Base-by-base conservation (phyloP, 2,113 vertebrate species). In the Paralichthys olivaceus region DNA sequence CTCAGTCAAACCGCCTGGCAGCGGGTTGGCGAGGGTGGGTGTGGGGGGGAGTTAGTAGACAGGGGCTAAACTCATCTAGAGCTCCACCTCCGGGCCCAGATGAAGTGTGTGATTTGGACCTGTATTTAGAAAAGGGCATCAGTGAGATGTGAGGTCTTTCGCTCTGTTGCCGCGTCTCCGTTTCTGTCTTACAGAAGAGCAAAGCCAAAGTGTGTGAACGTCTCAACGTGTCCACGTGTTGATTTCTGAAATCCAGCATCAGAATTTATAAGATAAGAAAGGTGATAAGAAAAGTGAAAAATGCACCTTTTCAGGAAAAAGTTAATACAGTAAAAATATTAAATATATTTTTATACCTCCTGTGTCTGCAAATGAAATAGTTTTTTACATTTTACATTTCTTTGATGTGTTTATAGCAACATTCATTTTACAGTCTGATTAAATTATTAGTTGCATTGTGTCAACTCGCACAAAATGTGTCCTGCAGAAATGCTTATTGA, bases 61-160 rank as follows among this genome's bases (percentile, higher is more conserved):
- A 74, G 84, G 78, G 88, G 79, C 81, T 90, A 91, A 92, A 91
- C 90, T 93, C 90, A 93, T 91, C 88, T 84, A 40, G 84, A 86
- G 91, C 83, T 88, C 87, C 83, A 90, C 85, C 91, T 91, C 81
- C 32, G 78, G 85, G 86, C 84, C 81, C 80, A 92, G 89, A 92
- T 90, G 86, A 94, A 93, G 89, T 85, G 87, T 86, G 90, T 85
- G 89, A 91, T 89, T 92, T 81, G 82, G 84, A 88, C 88, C 86
- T 87, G 85, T 84, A 88, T 92, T 92, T 89, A 89, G 87, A 84
- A 84, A 90, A 88, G 89, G 89, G 87, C 85, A 84, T 76, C 82
- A 74, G 88, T 90, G 81, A 92, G 86, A 92, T 87, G 87, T 90
- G 83, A 90, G 81, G 84, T 89, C 74, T 82, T 34, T 84, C 51